Conservation (phyloP, 2,888 invertebrate genomes). For the Nudaria mundana region DNA sequence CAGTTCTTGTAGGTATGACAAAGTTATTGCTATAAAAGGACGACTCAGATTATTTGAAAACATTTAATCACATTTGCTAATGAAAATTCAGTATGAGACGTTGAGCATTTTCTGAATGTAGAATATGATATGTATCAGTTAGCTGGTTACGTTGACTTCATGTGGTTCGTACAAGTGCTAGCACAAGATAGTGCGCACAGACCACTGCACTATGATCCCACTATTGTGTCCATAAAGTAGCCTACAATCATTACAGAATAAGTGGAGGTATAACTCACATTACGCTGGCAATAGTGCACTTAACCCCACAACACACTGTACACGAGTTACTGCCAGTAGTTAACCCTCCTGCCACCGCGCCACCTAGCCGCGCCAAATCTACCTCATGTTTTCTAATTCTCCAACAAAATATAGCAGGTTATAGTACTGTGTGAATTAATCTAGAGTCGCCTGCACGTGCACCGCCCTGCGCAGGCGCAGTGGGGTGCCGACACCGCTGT, state of each 20-base stretch:
- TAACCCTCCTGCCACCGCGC: constrained; percentile 1
- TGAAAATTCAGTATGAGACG: too few species aligned
- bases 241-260: neutral
- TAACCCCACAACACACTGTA: constrained; percentile 2
- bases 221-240: neutral
- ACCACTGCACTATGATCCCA: neutral
- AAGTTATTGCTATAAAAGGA: too few species aligned
- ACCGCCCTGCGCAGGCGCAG: constrained; percentile 8
- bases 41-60: too few species aligned
- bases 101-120: too few species aligned
- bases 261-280: neutral
- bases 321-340: constrained; percentile 1
- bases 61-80: too few species aligned
- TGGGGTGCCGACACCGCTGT: constrained; percentile 7
- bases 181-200: too few species aligned
- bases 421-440: constrained; percentile 2
- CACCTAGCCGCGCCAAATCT: neutral
- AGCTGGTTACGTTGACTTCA: too few species aligned
- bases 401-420: neutral
- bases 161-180: too few species aligned
- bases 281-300: neutral
- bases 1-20: too few species aligned
- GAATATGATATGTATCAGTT: too few species aligned
- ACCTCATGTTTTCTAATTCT: constrained; percentile 4
- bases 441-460: constrained; percentile 1